Conservation (phyloP, 2,888 invertebrate species). For the Limnephilus rhombicus region DNA sequence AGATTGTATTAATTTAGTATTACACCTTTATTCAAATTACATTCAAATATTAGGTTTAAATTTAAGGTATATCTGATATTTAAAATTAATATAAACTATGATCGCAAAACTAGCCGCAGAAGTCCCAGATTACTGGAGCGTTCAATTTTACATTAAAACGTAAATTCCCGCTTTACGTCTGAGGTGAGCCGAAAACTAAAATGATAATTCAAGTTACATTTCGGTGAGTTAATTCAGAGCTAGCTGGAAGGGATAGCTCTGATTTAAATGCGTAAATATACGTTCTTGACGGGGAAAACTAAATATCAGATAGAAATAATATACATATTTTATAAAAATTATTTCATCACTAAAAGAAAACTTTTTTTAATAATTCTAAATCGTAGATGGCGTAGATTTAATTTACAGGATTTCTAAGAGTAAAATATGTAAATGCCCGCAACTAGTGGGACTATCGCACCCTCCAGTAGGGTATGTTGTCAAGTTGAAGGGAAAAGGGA, state of each 20-base stretch:
- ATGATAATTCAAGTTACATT: conserved; percentile 54
- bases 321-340: background rate
- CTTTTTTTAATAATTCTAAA: too few relatives aligned
- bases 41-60: too few relatives aligned
- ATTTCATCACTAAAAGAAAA: too few relatives aligned
- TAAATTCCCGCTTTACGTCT: conserved; percentile 46
- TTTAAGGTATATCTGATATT: background rate
- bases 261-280: conserved; percentile 23
- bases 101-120: background rate
- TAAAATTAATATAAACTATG: background rate
- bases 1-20: too few relatives aligned
- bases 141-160: conserved; percentile 55
- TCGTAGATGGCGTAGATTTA: too few relatives aligned
- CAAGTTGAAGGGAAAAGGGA: too few relatives aligned
- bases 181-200: conserved; percentile 52
- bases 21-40: too few relatives aligned
- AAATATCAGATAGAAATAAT: background rate
- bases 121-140: conserved; percentile 44
- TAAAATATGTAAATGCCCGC: too few relatives aligned
- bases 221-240: conserved; percentile 30
- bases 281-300: background rate
- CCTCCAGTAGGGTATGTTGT: too few relatives aligned
- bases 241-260: background rate
- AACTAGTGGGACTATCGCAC: too few relatives aligned
- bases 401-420: too few relatives aligned